phyloP scores from a whole-genome alignment of 2,797 vertebrate genomes.

The Xiphorhynchus erythropygius region DNA sequence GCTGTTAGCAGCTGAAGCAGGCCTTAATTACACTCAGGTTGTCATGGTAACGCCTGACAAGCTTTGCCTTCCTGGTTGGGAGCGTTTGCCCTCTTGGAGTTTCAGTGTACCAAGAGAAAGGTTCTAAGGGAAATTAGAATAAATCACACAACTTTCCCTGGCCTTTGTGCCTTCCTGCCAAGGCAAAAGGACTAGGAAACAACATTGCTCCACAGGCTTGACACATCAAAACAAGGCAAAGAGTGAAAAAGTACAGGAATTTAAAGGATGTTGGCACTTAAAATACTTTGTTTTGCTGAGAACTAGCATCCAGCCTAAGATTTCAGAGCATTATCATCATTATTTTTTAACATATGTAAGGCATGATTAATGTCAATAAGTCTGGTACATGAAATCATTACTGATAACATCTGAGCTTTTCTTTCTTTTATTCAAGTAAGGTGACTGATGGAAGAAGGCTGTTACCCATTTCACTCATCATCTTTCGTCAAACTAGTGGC shows the following conservation, averaged over 20 bases:
- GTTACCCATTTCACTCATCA: neutral
- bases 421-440: neutral
- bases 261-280: neutral
- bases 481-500: neutral
- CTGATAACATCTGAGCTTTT: neutral
- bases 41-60: constrained; percentile 77
- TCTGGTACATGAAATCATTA: neutral
- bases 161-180: neutral
- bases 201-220: neutral
- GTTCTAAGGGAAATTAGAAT: constrained; percentile 48
- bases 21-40: constrained; percentile 80
- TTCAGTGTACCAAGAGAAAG: neutral
- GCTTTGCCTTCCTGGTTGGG: constrained; percentile 70
- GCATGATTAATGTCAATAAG: neutral
- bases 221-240: neutral
- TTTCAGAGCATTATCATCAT: neutral
- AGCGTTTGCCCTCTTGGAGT: constrained; percentile 56
- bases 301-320: neutral
- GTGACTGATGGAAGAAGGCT: neutral
- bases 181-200: neutral
- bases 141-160: constrained; percentile 33
- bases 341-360: neutral
- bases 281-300: neutral
- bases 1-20: constrained; percentile 78
- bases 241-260: neutral